A percentile compares a stretch with the other conserved stretches of the same genome.
Evolutionary conservation across 2,113 vertebrate genomes (phyloP).

Genomic region (Theristicus caerulescens): DNA sequence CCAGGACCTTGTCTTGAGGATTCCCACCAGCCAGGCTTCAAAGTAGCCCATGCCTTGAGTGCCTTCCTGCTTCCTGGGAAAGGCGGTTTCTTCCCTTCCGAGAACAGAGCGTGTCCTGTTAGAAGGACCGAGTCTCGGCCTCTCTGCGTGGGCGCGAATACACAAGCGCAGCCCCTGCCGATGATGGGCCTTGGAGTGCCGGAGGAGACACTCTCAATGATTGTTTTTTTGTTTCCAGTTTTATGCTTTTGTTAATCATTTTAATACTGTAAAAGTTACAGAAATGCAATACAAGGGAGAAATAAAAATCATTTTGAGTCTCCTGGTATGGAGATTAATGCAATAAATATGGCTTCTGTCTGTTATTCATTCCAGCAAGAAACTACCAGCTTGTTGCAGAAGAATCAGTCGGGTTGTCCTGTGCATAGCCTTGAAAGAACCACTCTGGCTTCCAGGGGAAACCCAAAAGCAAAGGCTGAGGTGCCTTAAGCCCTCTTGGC

Average conservation of each 20-base stretch:
- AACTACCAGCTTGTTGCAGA: fast-evolving
- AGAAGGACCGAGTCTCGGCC: neutral
- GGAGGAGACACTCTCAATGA: neutral
- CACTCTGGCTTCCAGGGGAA: neutral
- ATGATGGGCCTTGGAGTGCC: neutral
- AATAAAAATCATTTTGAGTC: slow-evolving; percentile 47
- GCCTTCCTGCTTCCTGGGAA: slow-evolving; percentile 43
- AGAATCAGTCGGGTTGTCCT: fast-evolving
- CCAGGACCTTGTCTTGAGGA: slow-evolving; percentile 31
- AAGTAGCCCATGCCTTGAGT: slow-evolving; percentile 48
- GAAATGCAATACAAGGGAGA: slow-evolving; percentile 13
- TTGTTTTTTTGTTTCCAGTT: slow-evolving; percentile 25
- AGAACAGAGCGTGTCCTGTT: neutral
- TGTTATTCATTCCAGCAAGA: neutral
- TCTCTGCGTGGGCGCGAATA: neutral
- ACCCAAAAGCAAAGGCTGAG: neutral
- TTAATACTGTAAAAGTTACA: slow-evolving; percentile 25
- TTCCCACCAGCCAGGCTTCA: slow-evolving; percentile 52
- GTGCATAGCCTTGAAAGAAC: neutral
- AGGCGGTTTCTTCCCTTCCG: neutral
- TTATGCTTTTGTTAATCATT: slow-evolving; percentile 61
- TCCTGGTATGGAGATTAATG: slow-evolving; percentile 13
- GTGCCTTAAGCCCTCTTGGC: neutral
- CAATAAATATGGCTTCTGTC: neutral
- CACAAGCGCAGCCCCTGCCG: neutral